Percentiles rank a stretch among this genome's conserved stretches.
phyloP scores from a whole-genome alignment of 1,140 invertebrate genomes.

The Oreohelix idahoensis region DNA sequence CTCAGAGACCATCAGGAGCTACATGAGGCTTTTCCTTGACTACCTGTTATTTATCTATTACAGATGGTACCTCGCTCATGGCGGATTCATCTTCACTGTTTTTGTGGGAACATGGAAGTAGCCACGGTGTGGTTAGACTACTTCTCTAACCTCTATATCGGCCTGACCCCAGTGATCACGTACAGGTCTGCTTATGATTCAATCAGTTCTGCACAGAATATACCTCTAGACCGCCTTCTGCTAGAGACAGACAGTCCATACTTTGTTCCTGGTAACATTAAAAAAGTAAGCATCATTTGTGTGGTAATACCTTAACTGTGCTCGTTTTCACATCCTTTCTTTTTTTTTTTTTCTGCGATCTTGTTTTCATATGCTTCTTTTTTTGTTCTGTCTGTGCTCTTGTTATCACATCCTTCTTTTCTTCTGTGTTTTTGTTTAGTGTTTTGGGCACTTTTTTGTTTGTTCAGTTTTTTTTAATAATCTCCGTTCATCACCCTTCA shows the following conservation, averaged over 20 bases:
- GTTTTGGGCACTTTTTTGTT: too few species aligned
- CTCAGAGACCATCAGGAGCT: too few species aligned
- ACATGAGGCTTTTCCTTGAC: too few species aligned
- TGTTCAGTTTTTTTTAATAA: too few species aligned
- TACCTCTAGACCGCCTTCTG: slow-evolving; percentile 73
- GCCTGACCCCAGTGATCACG: slow-evolving; percentile 74
- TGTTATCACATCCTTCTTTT: too few species aligned
- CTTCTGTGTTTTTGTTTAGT: too few species aligned
- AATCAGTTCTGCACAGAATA: slow-evolving; percentile 67
- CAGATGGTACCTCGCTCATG: slow-evolving; percentile 68
- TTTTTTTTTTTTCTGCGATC: not conserved
- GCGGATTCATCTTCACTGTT: slow-evolving; percentile 75
- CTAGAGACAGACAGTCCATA: slow-evolving; percentile 76
- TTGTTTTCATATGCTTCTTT: too few species aligned
- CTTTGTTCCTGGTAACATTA: slow-evolving; percentile 70
- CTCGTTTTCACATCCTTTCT: not conserved
- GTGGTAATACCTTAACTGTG: not conserved
- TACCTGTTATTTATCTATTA: not conserved
- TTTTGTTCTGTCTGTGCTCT: too few species aligned
- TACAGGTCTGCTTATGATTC: slow-evolving; percentile 62
- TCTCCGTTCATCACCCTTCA: too few species aligned
- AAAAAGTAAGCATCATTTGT: not conserved
- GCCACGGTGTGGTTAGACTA: slow-evolving; percentile 70
- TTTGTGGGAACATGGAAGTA: slow-evolving; percentile 68
- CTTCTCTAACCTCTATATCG: slow-evolving; percentile 73